Conservation (phyloP, 1,140 invertebrate genomes). For the Spodoptera frugiperda region DNA sequence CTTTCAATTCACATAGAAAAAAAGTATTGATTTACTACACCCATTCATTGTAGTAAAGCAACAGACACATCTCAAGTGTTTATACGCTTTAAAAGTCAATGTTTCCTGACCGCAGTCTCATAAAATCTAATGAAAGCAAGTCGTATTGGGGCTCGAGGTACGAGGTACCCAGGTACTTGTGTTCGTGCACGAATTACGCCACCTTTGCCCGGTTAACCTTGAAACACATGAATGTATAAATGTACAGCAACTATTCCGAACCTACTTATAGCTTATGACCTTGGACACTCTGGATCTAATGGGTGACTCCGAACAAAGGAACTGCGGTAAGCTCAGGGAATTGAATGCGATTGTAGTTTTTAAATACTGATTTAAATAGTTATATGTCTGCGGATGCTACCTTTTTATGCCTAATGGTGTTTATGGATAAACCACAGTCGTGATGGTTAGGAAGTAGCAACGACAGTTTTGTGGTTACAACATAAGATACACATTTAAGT, state of each 20-base stretch:
- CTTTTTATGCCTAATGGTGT: no score
- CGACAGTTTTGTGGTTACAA: no score
- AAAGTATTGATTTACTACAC: no score
- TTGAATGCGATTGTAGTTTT: neutral
- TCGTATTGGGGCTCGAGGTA: neutral
- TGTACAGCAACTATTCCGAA: neutral
- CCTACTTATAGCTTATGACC: constrained; percentile 9
- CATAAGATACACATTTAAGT: no score
- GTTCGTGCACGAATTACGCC: constrained; percentile 32
- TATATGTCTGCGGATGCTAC: neutral
- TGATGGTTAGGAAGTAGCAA: no score
- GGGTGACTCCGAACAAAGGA: constrained; percentile 11
- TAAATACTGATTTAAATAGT: neutral
- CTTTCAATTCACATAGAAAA: no score
- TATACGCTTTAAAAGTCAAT: neutral
- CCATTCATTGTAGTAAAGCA: no score
- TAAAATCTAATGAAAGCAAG: neutral
- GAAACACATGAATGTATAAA: constrained; percentile 22
- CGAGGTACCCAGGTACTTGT: neutral
- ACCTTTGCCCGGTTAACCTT: constrained; percentile 16
- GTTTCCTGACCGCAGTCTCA: neutral
- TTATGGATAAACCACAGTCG: no score
- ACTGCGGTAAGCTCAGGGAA: constrained; percentile 11
- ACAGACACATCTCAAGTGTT: neutral
- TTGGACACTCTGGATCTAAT: constrained; percentile 5